phyloP scores from a whole-genome alignment of 2,797 vertebrate species.

The Esox masquinongy region DNA sequence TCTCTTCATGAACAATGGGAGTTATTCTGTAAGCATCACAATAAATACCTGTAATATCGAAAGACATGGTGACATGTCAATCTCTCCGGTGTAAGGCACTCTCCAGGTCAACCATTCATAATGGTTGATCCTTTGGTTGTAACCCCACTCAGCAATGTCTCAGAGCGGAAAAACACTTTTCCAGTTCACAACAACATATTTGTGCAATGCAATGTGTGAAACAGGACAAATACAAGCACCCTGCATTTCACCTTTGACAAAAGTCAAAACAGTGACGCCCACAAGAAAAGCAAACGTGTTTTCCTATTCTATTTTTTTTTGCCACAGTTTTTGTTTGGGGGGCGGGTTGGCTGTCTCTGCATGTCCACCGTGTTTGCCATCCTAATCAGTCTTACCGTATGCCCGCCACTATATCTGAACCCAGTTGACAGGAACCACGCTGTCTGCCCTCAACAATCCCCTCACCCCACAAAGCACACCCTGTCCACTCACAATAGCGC shows the following conservation, averaged over 20 bases:
- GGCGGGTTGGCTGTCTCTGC: slow-evolving; percentile 18
- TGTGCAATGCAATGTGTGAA: too few species aligned
- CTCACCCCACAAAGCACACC: slow-evolving; percentile 64
- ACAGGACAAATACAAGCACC: too few species aligned
- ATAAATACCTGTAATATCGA: too few species aligned
- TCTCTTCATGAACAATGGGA: too few species aligned
- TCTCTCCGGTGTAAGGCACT: too few species aligned
- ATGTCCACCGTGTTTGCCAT: slow-evolving; percentile 70
- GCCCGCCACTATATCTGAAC: slow-evolving; percentile 64
- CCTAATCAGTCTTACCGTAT: slow-evolving; percentile 75
- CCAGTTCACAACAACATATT: too few species aligned
- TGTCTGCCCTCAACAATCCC: slow-evolving; percentile 67
- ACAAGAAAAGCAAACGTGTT: neutral
- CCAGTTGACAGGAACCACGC: slow-evolving; percentile 67
- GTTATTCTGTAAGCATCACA: too few species aligned
- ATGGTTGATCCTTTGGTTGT: too few species aligned
- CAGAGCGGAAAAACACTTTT: too few species aligned
- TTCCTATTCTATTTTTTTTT: slow-evolving; percentile 13
- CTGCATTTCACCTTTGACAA: neutral
- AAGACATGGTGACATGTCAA: too few species aligned
- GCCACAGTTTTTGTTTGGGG: slow-evolving; percentile 37
- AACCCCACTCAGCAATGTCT: too few species aligned
- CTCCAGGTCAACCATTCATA: too few species aligned
- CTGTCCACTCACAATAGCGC: slow-evolving; percentile 34
- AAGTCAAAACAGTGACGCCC: neutral